These are phyloP conservation scores for Atractosteus spatula DNA, from an alignment of 2,113 vertebrate genomes.

Conservation along the genomic window DNA sequence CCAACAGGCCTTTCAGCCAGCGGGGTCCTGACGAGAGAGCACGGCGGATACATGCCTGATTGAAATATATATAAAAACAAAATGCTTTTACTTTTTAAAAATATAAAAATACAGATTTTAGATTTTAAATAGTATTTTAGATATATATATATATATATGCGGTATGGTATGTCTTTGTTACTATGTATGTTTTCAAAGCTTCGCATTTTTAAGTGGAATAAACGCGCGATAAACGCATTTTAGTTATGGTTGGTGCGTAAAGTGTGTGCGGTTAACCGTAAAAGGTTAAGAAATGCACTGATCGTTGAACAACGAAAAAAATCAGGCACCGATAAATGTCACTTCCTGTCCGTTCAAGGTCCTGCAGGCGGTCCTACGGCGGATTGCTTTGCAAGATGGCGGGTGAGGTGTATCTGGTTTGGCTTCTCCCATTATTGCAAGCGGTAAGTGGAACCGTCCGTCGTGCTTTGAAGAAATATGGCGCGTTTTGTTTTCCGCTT, in stretches of 20 bases:
- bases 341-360: slow-evolving; percentile 21
- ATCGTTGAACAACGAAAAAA: not conserved
- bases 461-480: too few species aligned
- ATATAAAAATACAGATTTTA: not conserved
- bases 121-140: not conserved
- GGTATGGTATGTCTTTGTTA: slow-evolving; percentile 33
- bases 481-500: too few species aligned
- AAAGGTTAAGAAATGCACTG: too few species aligned
- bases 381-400: slow-evolving; percentile 67
- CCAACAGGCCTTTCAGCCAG: not conserved
- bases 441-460: slow-evolving; percentile 63
- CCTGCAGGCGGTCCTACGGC: slow-evolving; percentile 25
- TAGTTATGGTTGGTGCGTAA: too few species aligned
- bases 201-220: too few species aligned
- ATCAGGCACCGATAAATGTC: not conserved
- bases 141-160: not conserved
- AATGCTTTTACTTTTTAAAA: not conserved
- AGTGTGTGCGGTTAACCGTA: too few species aligned
- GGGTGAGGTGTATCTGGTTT: slow-evolving; percentile 55
- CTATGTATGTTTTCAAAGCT: too few species aligned
- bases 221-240: too few species aligned
- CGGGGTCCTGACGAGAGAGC: not conserved
- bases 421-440: slow-evolving; percentile 71
- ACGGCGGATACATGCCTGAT: not conserved
- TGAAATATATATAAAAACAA: not conserved